Conservation (phyloP, 2,113 vertebrate species). For the Pseudonaja textilis region DNA sequence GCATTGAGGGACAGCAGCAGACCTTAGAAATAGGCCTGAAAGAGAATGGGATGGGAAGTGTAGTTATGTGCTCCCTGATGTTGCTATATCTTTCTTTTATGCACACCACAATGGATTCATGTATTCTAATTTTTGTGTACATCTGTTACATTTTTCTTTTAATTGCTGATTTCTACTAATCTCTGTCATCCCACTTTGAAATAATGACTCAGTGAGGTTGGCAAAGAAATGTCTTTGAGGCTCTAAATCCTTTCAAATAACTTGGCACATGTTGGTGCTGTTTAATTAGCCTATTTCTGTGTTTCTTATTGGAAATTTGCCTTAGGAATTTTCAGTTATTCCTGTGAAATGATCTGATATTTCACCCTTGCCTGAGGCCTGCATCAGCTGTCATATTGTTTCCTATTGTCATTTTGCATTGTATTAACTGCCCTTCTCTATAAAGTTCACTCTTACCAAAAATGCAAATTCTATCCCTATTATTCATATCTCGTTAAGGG, state of each 20-base stretch:
- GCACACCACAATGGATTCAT: neutral
- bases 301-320: constrained; percentile 39
- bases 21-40: neutral
- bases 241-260: constrained; percentile 37
- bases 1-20: neutral
- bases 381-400: constrained; percentile 26
- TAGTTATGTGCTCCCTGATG: neutral
- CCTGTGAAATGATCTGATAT: constrained; percentile 20
- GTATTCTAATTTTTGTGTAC: neutral
- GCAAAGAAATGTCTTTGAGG: neutral
- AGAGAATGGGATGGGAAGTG: neutral
- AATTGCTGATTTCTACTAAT: neutral
- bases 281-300: constrained; percentile 28
- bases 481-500: neutral
- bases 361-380: constrained; percentile 45
- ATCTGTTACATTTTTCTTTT: neutral
- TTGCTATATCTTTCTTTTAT: constrained; percentile 3
- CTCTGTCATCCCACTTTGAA: neutral
- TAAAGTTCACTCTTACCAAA: constrained; percentile 39
- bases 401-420: constrained; percentile 50
- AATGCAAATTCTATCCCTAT: constrained; percentile 6
- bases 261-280: constrained; percentile 29
- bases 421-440: constrained; percentile 44
- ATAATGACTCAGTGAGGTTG: constrained; percentile 4
- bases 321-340: constrained; percentile 37